Evolutionary conservation across 2,113 vertebrate species (phyloP).

Genomic region (Thalassoma bifasciatum): DNA sequence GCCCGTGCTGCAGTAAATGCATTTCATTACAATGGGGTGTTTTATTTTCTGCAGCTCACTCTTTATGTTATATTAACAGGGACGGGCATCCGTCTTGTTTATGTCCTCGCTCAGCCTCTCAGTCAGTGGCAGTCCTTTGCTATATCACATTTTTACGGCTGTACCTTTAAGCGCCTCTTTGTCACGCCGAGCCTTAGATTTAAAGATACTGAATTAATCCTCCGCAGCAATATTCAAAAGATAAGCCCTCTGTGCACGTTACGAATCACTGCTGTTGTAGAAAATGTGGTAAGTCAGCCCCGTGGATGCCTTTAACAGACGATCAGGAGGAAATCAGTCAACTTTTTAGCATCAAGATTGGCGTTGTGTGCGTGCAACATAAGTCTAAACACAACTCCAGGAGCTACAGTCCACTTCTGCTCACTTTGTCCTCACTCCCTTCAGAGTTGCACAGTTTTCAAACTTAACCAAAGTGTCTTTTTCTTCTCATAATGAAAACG

Average conservation of each 20-base stretch:
- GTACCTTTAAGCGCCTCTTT: conserved; percentile 74
- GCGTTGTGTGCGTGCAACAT: not conserved
- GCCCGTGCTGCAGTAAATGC: conserved; percentile 75
- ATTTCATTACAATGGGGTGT: conserved; percentile 83
- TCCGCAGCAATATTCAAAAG: conserved; percentile 67
- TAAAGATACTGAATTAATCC: conserved; percentile 71
- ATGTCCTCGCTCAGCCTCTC: conserved; percentile 75
- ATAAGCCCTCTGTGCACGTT: conserved; percentile 11
- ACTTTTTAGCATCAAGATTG: not conserved
- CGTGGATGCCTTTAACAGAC: not conserved
- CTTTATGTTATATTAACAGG: conserved; percentile 83
- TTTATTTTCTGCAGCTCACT: conserved; percentile 77
- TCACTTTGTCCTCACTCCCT: not conserved
- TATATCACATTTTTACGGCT: conserved; percentile 79
- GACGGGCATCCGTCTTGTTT: conserved; percentile 82
- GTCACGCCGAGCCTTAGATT: conserved; percentile 71
- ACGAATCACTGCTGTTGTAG: conserved; percentile 9
- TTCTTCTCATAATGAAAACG: too few relatives aligned
- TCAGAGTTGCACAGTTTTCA: not conserved
- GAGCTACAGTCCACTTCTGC: not conserved
- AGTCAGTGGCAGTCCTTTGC: conserved; percentile 80
- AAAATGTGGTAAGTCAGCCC: not conserved
- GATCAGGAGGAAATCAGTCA: not conserved
- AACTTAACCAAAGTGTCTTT: not conserved
- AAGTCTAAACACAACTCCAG: not conserved